Conservation (phyloP, 2,888 invertebrate genomes). For the Alviniconcha strummeri region DNA sequence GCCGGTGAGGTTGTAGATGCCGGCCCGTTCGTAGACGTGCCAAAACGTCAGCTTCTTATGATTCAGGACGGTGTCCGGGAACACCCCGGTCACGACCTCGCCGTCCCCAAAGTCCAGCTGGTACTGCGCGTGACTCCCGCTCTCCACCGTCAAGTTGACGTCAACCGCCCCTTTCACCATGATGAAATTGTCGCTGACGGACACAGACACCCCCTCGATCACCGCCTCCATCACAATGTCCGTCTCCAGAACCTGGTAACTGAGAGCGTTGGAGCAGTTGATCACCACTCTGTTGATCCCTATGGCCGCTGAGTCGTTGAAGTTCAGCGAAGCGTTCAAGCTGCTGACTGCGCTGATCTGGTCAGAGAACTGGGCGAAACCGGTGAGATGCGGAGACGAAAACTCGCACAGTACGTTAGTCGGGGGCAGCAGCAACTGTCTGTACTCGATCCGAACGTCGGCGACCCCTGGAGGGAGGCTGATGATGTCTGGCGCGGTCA, state of each 20-base stretch:
- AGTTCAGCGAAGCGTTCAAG: background rate
- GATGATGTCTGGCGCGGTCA: conserved; percentile 40
- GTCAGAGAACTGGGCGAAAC: conserved; percentile 19
- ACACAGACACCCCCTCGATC: background rate
- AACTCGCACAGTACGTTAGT: conserved; percentile 40
- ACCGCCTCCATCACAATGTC: conserved; percentile 45
- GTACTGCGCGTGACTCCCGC: conserved; percentile 40
- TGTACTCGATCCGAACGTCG: conserved; percentile 34
- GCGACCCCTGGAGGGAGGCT: conserved; percentile 44
- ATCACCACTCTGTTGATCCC: conserved; percentile 44
- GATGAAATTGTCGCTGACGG: conserved; percentile 12
- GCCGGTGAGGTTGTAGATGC: conserved; percentile 44
- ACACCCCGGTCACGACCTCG: conserved; percentile 29
- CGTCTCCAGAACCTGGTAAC: conserved; percentile 40
- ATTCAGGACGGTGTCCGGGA: conserved; percentile 32
- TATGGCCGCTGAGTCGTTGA: conserved; percentile 27
- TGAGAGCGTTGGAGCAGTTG: conserved; percentile 51
- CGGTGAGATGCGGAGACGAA: background rate
- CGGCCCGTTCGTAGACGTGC: conserved; percentile 46
- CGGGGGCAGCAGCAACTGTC: conserved; percentile 38
- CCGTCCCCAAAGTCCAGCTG: conserved; percentile 46
- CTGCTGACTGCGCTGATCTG: conserved; percentile 1
- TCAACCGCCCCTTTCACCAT: conserved; percentile 31
- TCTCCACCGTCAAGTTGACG: conserved; percentile 39
- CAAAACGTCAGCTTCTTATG: conserved; percentile 33